Conservation (phyloP, 2,113 vertebrate species). For the Cavia porcellus region DNA sequence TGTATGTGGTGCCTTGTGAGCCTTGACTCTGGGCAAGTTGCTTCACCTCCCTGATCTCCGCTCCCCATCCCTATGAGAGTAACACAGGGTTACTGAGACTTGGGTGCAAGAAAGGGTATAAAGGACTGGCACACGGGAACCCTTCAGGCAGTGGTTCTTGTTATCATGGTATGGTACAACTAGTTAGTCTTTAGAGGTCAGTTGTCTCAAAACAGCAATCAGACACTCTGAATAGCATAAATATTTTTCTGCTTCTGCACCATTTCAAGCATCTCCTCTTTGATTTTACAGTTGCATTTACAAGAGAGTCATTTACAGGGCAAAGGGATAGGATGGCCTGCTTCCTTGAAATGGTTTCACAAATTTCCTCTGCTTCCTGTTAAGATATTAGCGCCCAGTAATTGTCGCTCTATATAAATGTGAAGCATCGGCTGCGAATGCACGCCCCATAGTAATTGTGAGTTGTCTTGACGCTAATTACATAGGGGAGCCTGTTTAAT, state of each 20-base stretch:
- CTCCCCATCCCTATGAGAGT: background rate
- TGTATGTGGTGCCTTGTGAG: background rate
- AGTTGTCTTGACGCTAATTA: conserved; percentile 86
- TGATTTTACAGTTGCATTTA: conserved; percentile 50
- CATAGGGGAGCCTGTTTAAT: conserved; percentile 85
- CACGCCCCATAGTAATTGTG: conserved; percentile 79
- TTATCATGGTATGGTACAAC: background rate
- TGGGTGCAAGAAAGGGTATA: too few relatives aligned
- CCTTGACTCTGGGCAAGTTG: background rate
- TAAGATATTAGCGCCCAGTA: conserved; percentile 80
- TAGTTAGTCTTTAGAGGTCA: background rate
- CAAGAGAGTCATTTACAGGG: conserved; percentile 70
- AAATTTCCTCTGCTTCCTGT: conserved; percentile 67
- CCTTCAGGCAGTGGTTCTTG: background rate
- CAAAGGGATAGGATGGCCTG: conserved; percentile 37
- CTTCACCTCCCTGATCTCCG: background rate
- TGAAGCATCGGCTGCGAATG: conserved; percentile 58
- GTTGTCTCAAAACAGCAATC: conserved; percentile 27
- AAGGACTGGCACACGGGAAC: background rate
- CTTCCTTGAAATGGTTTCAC: conserved; percentile 67
- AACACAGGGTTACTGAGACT: background rate
- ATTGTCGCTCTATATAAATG: conserved; percentile 76
- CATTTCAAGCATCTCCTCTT: conserved; percentile 26
- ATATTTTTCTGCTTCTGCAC: conserved; percentile 19
- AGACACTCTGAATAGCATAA: conserved; percentile 13